Conservation (phyloP, 2,113 vertebrate genomes). For the Triplophysa siluroides region DNA sequence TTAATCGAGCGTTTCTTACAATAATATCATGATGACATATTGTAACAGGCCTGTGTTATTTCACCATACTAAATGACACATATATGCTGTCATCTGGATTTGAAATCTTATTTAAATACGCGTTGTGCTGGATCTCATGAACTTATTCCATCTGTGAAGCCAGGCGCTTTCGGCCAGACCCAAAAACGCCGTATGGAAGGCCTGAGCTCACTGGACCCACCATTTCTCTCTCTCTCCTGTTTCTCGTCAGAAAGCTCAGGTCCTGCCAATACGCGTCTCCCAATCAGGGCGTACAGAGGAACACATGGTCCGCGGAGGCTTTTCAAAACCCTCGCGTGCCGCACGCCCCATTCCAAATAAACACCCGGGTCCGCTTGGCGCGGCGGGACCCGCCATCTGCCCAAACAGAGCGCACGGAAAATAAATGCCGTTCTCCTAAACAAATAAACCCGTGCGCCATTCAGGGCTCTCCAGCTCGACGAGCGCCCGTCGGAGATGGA, state of each 20-base stretch:
- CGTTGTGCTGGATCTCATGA: constrained; percentile 44
- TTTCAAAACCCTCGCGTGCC: constrained; percentile 52
- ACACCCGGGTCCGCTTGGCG: constrained; percentile 57
- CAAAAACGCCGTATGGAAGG: constrained; percentile 32
- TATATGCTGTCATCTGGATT: neutral
- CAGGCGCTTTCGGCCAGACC: constrained; percentile 42
- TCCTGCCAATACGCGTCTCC: constrained; percentile 52
- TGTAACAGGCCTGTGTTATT: constrained; percentile 8
- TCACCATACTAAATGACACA: neutral
- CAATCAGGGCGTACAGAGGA: constrained; percentile 48
- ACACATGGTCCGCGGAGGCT: constrained; percentile 51
- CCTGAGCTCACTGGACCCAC: constrained; percentile 28
- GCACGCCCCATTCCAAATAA: constrained; percentile 63
- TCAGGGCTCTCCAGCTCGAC: constrained; percentile 27
- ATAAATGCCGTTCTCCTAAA: constrained; percentile 59
- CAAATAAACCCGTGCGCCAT: constrained; percentile 58
- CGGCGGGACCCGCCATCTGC: constrained; percentile 57
- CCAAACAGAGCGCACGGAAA: constrained; percentile 56
- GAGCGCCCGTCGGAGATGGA: constrained; percentile 13
- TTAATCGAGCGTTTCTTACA: constrained; percentile 16
- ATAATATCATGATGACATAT: neutral
- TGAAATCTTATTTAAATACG: constrained; percentile 26
- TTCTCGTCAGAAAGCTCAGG: constrained; percentile 56
- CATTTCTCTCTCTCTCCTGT: constrained; percentile 52
- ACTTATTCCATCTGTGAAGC: constrained; percentile 48